Evolutionary conservation across 92 coral and sea anemone genomes (phyloP).

Genomic region (Phymanthus crucifer): DNA sequence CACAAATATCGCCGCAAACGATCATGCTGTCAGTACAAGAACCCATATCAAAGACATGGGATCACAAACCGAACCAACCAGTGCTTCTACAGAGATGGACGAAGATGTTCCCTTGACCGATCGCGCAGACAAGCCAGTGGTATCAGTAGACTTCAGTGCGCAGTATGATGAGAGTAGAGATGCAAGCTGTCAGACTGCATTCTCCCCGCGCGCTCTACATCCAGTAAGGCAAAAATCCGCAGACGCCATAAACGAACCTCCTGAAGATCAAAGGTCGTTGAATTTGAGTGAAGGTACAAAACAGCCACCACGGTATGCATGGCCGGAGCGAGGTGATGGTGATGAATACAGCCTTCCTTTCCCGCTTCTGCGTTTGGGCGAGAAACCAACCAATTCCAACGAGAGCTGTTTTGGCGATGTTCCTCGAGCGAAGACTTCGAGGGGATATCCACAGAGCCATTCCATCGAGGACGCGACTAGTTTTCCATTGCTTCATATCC

Average conservation of each 20-base stretch:
- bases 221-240: neutral
- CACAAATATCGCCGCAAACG: neutral
- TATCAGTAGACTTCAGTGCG: constrained; percentile 21
- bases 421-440: neutral
- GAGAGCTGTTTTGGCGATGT: neutral
- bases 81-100: constrained; percentile 5
- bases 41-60: constrained; percentile 19
- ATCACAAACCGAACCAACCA: constrained; percentile 25
- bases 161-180: constrained; percentile 35
- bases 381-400: neutral
- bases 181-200: constrained; percentile 32
- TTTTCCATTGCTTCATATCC: constrained; percentile 57
- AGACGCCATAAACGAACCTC: neutral
- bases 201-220: neutral
- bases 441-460: constrained; percentile 11
- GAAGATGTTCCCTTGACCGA: neutral
- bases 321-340: constrained; percentile 14
- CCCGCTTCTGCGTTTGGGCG: constrained; percentile 14
- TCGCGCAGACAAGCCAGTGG: neutral
- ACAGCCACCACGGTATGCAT: constrained; percentile 14
- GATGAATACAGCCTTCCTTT: neutral
- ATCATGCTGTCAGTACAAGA: neutral
- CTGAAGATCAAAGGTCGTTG: neutral
- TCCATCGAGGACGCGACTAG: neutral
- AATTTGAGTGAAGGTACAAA: neutral